These are phyloP conservation scores for Nyleta sp. DNA, from an alignment of 2,888 invertebrate genomes.

Conservation along the genomic window DNA sequence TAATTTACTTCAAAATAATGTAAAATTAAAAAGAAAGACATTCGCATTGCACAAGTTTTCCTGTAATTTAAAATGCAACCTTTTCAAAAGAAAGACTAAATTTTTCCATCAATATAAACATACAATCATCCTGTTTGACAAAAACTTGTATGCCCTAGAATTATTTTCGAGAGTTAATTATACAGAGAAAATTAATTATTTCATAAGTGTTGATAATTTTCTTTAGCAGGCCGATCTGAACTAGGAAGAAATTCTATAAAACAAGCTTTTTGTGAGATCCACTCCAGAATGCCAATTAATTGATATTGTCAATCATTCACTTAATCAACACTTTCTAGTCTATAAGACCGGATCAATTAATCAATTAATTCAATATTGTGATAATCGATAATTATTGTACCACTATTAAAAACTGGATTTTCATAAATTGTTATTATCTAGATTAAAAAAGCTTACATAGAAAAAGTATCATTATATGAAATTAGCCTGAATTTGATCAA, in stretches of 20 bases:
- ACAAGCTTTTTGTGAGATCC: constrained; percentile 10
- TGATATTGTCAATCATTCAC: constrained; percentile 36
- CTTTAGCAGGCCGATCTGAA: neutral
- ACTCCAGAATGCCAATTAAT: constrained; percentile 2
- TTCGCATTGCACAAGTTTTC: no score
- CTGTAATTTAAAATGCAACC: no score
- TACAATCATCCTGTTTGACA: no score
- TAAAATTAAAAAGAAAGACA: no score
- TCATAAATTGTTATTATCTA: neutral
- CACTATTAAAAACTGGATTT: neutral
- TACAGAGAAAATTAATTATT: neutral
- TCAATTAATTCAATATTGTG: constrained; percentile 15
- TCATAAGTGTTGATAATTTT: no score
- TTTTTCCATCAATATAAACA: no score
- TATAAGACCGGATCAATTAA: neutral
- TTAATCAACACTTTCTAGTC: constrained; percentile 34
- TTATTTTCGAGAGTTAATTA: neutral
- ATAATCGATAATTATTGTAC: neutral
- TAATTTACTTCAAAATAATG: no score
- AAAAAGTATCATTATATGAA: neutral
- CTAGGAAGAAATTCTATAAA: neutral
- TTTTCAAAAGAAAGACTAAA: no score
- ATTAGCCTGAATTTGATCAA: constrained; percentile 21
- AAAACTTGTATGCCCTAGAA: no score
- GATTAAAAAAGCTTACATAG: no score